Evolutionary conservation across 2,113 vertebrate genomes (phyloP).

Genomic region (Astatoreochromis straeleni): DNA sequence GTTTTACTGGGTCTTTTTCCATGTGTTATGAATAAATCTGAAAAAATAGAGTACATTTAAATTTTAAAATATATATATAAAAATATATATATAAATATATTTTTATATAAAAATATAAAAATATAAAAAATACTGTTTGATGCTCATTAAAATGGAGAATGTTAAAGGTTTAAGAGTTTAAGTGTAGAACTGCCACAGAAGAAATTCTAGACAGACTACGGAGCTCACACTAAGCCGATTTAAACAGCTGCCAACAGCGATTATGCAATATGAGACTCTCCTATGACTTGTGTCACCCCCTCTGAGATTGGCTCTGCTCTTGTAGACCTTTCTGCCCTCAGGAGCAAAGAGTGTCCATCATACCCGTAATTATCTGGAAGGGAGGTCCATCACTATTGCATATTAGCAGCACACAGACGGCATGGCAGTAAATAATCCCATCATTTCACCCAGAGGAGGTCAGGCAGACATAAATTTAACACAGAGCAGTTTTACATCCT

Average conservation of each 20-base stretch:
- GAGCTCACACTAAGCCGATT: slow-evolving; percentile 32
- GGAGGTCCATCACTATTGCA: slow-evolving; percentile 32
- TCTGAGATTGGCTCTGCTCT: slow-evolving; percentile 47
- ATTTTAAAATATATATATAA: accelerated
- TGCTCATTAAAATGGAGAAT: not conserved
- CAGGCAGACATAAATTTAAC: slow-evolving; percentile 49
- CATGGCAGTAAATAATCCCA: slow-evolving; percentile 56
- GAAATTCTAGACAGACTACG: not conserved
- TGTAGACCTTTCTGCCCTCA: slow-evolving; percentile 23
- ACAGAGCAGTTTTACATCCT: slow-evolving; percentile 36
- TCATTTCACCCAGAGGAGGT: slow-evolving; percentile 48
- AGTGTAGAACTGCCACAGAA: not conserved
- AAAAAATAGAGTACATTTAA: not conserved
- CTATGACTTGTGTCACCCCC: slow-evolving; percentile 44
- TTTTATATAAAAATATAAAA: not conserved
- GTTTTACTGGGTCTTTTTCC: not conserved
- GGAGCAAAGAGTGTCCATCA: slow-evolving; percentile 48
- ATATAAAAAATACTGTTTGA: not conserved
- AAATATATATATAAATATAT: too few species aligned
- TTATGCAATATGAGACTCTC: slow-evolving; percentile 38
- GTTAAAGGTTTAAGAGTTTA: not conserved
- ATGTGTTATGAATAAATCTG: not conserved
- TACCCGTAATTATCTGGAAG: slow-evolving; percentile 46
- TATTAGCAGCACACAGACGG: slow-evolving; percentile 37
- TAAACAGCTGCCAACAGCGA: slow-evolving; percentile 45